Evolutionary conservation across 1,140 invertebrate genomes (phyloP).

Genomic region (Ceratina japonica): DNA sequence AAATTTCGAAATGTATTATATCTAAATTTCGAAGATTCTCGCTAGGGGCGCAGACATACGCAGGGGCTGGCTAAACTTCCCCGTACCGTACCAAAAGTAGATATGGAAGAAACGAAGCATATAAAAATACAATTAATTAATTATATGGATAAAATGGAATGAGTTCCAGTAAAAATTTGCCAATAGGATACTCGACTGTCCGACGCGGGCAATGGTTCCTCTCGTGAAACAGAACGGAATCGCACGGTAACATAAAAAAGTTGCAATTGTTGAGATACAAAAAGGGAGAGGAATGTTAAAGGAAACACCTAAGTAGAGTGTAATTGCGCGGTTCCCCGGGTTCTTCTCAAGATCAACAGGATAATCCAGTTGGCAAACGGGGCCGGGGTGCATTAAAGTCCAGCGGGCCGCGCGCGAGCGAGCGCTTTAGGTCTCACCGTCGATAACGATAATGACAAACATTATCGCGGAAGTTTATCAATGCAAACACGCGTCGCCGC

Average conservation of each 20-base stretch:
- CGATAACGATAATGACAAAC: conserved; percentile 41
- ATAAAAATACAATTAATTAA: no score
- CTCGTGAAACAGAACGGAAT: not conserved
- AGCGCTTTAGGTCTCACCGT: conserved; percentile 19
- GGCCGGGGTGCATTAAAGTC: conserved; percentile 40
- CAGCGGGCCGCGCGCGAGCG: not conserved
- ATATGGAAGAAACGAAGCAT: no score
- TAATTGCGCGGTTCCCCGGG: conserved; percentile 14
- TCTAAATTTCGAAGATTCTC: no score
- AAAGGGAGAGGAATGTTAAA: not conserved
- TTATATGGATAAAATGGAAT: no score
- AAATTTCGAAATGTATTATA: no score
- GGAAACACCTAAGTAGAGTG: not conserved
- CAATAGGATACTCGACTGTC: not conserved
- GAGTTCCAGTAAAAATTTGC: no score
- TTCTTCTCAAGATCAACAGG: conserved; percentile 1
- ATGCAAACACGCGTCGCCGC: conserved; percentile 41
- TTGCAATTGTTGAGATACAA: not conserved
- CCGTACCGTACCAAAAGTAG: no score
- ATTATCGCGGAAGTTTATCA: conserved; percentile 44
- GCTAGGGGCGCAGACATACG: no score
- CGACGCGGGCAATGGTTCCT: not conserved
- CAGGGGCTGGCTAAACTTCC: no score
- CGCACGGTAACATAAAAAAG: not conserved
- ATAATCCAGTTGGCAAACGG: conserved; percentile 37